Base-by-base conservation (phyloP, 2,888 invertebrate genomes). In the Torymus auratus region DNA sequence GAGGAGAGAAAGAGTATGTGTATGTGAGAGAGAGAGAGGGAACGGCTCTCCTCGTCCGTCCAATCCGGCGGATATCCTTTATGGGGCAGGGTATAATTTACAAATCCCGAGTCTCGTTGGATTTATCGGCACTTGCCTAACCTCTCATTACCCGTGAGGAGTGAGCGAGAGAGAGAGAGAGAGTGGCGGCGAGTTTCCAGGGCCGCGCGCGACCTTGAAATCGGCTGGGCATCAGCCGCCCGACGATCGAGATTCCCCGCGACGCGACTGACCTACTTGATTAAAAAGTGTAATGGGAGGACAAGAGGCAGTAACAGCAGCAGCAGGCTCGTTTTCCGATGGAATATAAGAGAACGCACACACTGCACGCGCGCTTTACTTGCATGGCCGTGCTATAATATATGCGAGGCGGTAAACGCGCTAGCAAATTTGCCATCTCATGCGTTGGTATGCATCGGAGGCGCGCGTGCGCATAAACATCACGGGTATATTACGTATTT, bases 51-150 rank as follows among this genome's bases (percentile, higher is more conserved):
- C 41, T 41, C 61, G 74, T 56, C 50, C 78, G 62, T 79, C 81
- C 83, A 79, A 81, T 81, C 87, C 87, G 88, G 86, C 77, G 89
- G 87, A 88, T 88, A 83, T 83, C 83, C 83, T 83, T 81, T 83
- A 81, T 79, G 79, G 79, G 76, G 88, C 90, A 91, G 90, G 90
- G 89, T 91, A 88, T 90, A 91, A 91, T 91, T 91, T 91, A 90
- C 90, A 90, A 91, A 91, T 91, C 90, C 90, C 87, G 88, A 87
- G 81, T 88, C 88, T 87, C 88, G 89, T 84, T 90, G 90, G 89
- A 90, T 91, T 90, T 91, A 91, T 91, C 90, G 90, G 89, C 88
- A 88, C 89, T 90, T 89, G 87, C 86, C 89, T 90, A 90, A 90
- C 90, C 90, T 90, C 90, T 90, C 87, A 91, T 90, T 91, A 91